Evolutionary conservation across 2,113 vertebrate species (phyloP), one percentile per base, ranked within the genome.

Genomic region (Ibidorhyncha struthersii): DNA sequence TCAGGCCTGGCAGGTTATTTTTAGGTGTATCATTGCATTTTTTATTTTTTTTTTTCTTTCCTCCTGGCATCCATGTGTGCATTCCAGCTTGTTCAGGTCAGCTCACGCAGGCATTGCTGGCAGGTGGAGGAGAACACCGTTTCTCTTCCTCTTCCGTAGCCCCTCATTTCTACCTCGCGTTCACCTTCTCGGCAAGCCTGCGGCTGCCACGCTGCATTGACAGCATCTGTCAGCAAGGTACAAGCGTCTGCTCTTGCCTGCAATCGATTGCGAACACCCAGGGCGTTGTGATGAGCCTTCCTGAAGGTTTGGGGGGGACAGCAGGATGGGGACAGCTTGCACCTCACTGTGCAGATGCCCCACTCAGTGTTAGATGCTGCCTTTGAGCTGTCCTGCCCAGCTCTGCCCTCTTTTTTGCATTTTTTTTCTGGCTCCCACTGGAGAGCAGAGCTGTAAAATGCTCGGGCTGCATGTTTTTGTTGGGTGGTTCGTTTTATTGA

Each of bases 211-310:
- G 23, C 89, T 95, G 69, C 72, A 50, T 92, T 94, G 95, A 95
- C 69, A 78, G 97, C 91, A 74, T 89, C 96, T 98, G 96, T 97
- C 96, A 92, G 97, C 82, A 63, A 97, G 96, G 95, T 91, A 77
- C 90, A 74, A 74, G 96, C 12, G 7, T 59, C 97, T 97, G 95
- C 95, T 94, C 83, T 89, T 96, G 84, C 96, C 94, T 94, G 77
- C 72, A 49, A 91, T 92, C 52, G 61, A 93, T 87, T 63, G 81
- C 76, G 77, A 97, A 82, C 97, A 80, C 96, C 93, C 58, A 58
- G 83, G 82, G 91, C 20, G 26, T 83, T 8, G 61, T 4, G 50
- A 84, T 40, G 94, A 95, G 77, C 65, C 38, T 43, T 69, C 16
- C 61, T 62, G 70, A 30, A 74, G 69, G 71, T 72, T 58, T 40